Evolutionary conservation across 2,113 vertebrate species (phyloP).

Genomic region (Istiophorus platypterus): DNA sequence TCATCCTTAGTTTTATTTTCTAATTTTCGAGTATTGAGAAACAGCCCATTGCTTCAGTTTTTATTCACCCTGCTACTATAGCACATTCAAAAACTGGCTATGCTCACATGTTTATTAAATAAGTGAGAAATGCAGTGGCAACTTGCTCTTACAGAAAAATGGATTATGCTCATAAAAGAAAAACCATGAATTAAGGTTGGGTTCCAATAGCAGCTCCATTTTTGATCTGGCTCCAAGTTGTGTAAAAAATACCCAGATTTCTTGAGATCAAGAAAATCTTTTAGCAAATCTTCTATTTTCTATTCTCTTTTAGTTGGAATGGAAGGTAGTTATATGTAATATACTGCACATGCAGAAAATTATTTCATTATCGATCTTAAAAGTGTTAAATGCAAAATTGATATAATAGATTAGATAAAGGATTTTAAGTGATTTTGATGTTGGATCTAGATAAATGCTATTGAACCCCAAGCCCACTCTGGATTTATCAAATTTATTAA

Average conservation of each 20-base stretch:
- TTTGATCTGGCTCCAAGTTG: not conserved
- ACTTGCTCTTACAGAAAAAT: conserved; percentile 1
- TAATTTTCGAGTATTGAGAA: not conserved
- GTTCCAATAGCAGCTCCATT: not conserved
- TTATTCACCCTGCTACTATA: not conserved
- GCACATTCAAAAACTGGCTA: not conserved
- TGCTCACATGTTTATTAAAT: not conserved
- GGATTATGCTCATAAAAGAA: not conserved
- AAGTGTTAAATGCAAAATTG: not conserved
- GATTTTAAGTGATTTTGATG: not conserved
- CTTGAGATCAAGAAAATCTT: not conserved
- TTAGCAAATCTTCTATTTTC: not conserved
- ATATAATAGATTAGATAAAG: not conserved
- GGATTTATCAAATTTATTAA: not conserved
- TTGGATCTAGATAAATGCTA: not conserved
- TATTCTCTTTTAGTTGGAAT: too few species aligned
- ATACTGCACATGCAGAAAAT: not conserved
- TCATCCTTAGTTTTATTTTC: not conserved
- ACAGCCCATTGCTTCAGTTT: not conserved
- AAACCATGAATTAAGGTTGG: not conserved
- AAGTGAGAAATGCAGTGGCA: not conserved
- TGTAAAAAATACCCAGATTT: not conserved
- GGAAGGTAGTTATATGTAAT: too few species aligned
- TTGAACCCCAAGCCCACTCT: not conserved
- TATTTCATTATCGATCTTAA: not conserved